Base-by-base conservation (phyloP, 2,113 vertebrate species). In the Pelmatolapia mariae region DNA sequence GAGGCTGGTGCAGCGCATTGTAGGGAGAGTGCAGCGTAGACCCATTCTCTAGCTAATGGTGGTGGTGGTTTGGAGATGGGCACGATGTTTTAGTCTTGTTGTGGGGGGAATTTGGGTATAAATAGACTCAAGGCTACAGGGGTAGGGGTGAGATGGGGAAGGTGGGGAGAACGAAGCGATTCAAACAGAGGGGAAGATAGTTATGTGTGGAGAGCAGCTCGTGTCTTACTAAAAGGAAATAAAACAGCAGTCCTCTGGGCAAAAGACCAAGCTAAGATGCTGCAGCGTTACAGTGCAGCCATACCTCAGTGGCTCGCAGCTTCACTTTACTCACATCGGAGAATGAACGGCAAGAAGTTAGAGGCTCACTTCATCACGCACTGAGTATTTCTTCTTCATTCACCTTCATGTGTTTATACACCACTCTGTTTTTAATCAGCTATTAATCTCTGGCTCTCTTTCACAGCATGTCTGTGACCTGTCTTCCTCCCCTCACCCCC, bases 161-260 rank as follows among this genome's bases (percentile, higher is more conserved):
- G 18, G 68, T 54, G n/a, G 52, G 50, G 26, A 26, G 82, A 22
- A 5, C 9, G 52, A 82, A 66, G 50, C 26, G 40, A 87, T 82
- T 90, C 80, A 89, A 85, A 91, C 26, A 80, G 63, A 88, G 84
- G 76, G 71, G 79, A 90, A 80, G 81, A 85, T n/a, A 81, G 52
- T 84, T 57, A 53, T 81, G 79, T 71, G 79, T 78, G 80, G 40
- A 87, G 76, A 91, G 83, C 53, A 33, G 22, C 81, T 83, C 6
- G 19, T 79, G 87, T 45, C 81, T 78, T 18, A 38, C 43, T 36
- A 22, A 84, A 84, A 83, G 50, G 7, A 86, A 80, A 38, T 29
- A 73, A 84, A 87, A 63, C 52, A 53, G 3, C 10, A 40, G 24
- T 85, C 63, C 68, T 80, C 61, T 73, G 80, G 53, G 89, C 45